Conservation (phyloP, 2,113 vertebrate species). For the Gymnobelideus leadbeateri region DNA sequence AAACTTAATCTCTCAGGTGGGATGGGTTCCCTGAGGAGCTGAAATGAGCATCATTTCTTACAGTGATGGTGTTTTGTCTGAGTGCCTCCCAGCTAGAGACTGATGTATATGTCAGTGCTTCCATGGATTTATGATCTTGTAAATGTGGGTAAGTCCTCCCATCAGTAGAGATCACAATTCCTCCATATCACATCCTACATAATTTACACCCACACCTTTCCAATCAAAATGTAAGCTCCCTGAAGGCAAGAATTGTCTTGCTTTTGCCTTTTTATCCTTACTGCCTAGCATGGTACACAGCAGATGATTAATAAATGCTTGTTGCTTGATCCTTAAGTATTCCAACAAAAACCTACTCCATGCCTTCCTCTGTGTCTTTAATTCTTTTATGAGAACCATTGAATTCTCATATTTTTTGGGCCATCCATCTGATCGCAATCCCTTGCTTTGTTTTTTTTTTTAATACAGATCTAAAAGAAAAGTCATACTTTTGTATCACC, state of each 20-base stretch:
- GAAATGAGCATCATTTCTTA: conserved; percentile 9
- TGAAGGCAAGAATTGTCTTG: neutral
- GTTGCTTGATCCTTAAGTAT: neutral
- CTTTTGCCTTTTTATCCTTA: neutral
- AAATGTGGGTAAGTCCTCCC: neutral
- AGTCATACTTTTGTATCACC: neutral
- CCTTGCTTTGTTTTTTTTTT: neutral
- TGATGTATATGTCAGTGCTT: neutral
- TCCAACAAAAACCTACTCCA: neutral
- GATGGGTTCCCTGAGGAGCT: conserved; percentile 43
- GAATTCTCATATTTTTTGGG: too few species aligned
- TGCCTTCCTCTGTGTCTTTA: neutral
- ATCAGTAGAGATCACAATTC: neutral
- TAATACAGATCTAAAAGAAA: neutral
- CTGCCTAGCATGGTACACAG: neutral
- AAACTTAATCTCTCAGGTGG: neutral
- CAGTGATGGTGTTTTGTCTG: conserved; percentile 21
- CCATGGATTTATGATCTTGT: neutral
- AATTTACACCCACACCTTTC: neutral
- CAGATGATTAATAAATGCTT: neutral
- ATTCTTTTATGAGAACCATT: neutral
- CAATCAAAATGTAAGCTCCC: neutral
- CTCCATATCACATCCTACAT: neutral
- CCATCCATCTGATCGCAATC: neutral
- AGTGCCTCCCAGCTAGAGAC: conserved; percentile 8